These are phyloP conservation scores for Celastrina argiolus DNA, from an alignment of 2,888 invertebrate species.

Conservation along the genomic window DNA sequence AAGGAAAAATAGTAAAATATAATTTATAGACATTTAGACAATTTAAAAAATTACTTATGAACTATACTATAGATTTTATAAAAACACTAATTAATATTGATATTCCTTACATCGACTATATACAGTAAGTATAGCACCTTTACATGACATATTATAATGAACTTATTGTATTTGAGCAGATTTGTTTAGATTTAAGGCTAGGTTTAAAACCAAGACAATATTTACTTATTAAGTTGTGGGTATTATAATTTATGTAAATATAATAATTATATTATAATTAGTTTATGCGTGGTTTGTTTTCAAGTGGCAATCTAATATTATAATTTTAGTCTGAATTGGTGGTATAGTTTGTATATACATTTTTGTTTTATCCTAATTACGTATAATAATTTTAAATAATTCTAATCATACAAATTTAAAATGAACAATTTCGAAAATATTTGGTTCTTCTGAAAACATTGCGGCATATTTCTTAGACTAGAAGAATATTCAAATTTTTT, in stretches of 20 bases:
- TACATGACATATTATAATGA: no score
- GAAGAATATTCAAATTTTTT: neutral
- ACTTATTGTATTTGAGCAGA: neutral
- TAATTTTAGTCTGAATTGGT: neutral
- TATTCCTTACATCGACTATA: neutral
- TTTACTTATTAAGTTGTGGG: neutral
- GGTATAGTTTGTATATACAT: neutral
- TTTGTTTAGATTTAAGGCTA: neutral
- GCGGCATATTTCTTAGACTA: neutral
- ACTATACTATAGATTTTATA: neutral
- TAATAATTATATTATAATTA: neutral
- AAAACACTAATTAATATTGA: neutral
- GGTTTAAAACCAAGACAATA: neutral
- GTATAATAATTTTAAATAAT: neutral
- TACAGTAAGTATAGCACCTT: conserved; percentile 2
- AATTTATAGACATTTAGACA: neutral
- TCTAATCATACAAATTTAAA: neutral
- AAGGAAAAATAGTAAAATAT: neutral
- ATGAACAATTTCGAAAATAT: conserved; percentile 7
- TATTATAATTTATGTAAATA: no score
- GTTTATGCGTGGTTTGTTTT: neutral
- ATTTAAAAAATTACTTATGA: neutral
- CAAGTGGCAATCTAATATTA: neutral
- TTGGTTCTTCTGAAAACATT: conserved; percentile 3
- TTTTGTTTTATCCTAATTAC: neutral